Percentiles rank a stretch among this genome's conserved stretches.
phyloP scores from a whole-genome alignment of 2,113 vertebrate genomes.

The Fulica atra region DNA sequence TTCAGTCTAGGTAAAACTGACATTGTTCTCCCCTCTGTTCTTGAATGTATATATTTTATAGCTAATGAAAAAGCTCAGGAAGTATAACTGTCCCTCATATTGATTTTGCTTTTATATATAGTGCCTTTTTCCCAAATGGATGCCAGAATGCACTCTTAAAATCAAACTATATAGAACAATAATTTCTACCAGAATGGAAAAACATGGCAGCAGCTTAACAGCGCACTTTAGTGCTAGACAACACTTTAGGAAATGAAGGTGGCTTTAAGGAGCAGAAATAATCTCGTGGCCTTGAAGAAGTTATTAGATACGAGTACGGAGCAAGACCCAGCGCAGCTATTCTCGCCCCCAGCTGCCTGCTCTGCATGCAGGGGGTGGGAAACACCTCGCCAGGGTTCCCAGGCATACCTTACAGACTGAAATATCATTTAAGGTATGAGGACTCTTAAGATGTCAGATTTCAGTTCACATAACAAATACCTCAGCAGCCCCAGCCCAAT shows the following conservation, averaged over 20 bases:
- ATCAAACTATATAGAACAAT: constrained; percentile 52
- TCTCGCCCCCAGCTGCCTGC: background rate
- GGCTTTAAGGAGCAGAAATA: constrained; percentile 16
- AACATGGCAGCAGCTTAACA: constrained; percentile 46
- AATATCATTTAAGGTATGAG: background rate
- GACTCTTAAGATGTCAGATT: background rate
- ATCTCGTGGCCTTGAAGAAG: background rate
- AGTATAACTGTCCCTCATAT: background rate
- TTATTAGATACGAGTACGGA: background rate
- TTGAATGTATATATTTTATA: background rate
- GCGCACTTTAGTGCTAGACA: background rate
- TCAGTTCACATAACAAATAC: background rate
- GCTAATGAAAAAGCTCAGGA: constrained; percentile 48
- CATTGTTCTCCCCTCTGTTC: background rate
- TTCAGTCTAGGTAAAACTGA: background rate
- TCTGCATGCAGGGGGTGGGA: background rate
- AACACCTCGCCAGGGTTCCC: background rate
- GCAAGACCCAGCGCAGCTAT: background rate
- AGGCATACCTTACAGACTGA: background rate
- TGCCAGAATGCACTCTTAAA: constrained; percentile 48
- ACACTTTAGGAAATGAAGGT: constrained; percentile 32
- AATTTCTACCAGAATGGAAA: constrained; percentile 34
- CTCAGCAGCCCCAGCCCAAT: background rate
- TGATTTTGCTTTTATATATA: constrained; percentile 54
- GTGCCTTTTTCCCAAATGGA: constrained; percentile 36